Conservation (phyloP, 1,140 invertebrate genomes). For the Holcopasites calliopsidis region DNA sequence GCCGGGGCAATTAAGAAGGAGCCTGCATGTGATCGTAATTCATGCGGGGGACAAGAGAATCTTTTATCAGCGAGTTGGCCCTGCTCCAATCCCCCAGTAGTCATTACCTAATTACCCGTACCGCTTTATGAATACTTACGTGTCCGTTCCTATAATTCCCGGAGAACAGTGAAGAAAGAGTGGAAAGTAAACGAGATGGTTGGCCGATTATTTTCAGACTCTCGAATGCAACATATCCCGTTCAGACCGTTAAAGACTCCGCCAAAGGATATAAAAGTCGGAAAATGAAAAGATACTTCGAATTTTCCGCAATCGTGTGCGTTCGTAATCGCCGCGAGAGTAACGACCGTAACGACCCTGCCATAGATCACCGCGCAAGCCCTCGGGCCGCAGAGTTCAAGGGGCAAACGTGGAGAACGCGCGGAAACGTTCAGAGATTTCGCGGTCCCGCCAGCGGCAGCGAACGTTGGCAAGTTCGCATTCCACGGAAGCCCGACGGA, state of each 20-base stretch:
- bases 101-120: constrained; percentile 59
- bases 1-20: constrained; percentile 37
- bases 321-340: neutral
- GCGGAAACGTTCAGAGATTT: constrained; percentile 22
- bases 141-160: constrained; percentile 39
- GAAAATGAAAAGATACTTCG: too few relatives aligned
- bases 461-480: constrained; percentile 74
- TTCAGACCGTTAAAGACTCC: neutral
- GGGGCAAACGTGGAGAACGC: constrained; percentile 5
- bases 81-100: constrained; percentile 51
- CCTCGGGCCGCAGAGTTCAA: neutral
- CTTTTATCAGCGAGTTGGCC: constrained; percentile 59
- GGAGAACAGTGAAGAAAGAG: neutral
- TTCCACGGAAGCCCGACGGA: constrained; percentile 71
- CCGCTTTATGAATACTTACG: constrained; percentile 57
- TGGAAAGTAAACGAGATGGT: too few relatives aligned
- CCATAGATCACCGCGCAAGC: constrained; percentile 1
- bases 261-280: too few relatives aligned
- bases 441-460: constrained; percentile 33
- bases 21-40: constrained; percentile 23
- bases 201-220: too few relatives aligned
- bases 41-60: constrained; percentile 49
- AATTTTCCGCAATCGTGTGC: neutral
- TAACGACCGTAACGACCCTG: neutral
- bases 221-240: too few relatives aligned